These are phyloP conservation scores for Mystacornis crossleyi DNA, from an alignment of 2,113 vertebrate species.

Conservation along the genomic window DNA sequence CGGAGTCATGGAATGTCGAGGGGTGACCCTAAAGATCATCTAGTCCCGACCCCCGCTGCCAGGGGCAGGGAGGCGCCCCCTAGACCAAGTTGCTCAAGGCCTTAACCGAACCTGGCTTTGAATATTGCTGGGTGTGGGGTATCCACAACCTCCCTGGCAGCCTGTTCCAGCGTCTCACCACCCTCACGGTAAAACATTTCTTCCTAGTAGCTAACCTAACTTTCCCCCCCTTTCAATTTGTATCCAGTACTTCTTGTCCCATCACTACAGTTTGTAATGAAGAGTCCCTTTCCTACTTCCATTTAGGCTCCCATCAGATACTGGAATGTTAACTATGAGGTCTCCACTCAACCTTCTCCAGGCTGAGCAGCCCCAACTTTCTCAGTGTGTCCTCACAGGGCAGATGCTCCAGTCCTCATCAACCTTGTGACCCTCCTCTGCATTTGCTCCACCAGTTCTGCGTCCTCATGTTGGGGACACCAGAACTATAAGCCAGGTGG, in stretches of 20 bases:
- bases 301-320: no score
- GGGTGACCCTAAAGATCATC: rapidly evolving
- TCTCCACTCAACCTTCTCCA: not conserved
- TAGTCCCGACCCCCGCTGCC: rapidly evolving
- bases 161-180: no score
- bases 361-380: rapidly evolving
- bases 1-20: rapidly evolving
- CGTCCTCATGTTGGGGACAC: rapidly evolving
- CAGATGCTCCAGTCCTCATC: not conserved
- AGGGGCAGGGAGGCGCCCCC: rapidly evolving
- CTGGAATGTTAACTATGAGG: not conserved
- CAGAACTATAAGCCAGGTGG: not conserved
- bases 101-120: not conserved
- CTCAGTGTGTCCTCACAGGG: not conserved
- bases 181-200: not conserved
- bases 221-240: not conserved
- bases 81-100: rapidly evolving
- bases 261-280: not conserved
- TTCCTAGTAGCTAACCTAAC: no score
- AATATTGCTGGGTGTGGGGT: no score
- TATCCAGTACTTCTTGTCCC: not conserved
- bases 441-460: not conserved
- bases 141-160: not conserved
- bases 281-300: not conserved
- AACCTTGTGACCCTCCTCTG: rapidly evolving